phyloP scores from a whole-genome alignment of 1,140 invertebrate species.

The Philotrypesis tridentata region DNA sequence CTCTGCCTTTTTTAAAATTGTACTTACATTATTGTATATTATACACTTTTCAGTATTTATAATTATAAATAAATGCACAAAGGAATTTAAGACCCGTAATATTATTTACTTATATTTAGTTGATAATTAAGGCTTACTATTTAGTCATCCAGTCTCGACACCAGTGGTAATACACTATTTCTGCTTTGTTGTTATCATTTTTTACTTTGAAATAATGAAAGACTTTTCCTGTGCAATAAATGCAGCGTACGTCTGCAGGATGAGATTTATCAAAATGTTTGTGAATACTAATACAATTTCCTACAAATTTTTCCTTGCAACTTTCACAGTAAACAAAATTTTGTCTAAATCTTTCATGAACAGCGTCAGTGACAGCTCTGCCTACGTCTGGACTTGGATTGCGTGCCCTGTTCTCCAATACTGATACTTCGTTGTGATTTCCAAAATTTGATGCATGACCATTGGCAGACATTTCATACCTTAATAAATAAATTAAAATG shows the following conservation, averaged over 20 bases:
- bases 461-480: constrained; percentile 52
- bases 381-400: constrained; percentile 27
- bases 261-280: constrained; percentile 66
- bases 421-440: not conserved
- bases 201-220: constrained; percentile 60
- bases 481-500: constrained; percentile 29
- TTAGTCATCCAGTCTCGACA: constrained; percentile 56
- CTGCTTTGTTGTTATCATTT: constrained; percentile 37
- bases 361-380: constrained; percentile 65
- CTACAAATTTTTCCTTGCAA: constrained; percentile 59
- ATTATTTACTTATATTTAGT: not conserved
- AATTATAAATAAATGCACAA: constrained; percentile 35
- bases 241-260: constrained; percentile 55
- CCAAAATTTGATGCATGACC: constrained; percentile 21
- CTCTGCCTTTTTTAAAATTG: not conserved
- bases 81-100: not conserved
- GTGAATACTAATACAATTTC: constrained; percentile 56
- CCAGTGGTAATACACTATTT: constrained; percentile 60
- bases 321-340: constrained; percentile 59
- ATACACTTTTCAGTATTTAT: constrained; percentile 27
- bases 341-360: constrained; percentile 63
- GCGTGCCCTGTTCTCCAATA: not conserved
- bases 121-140: not conserved
- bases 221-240: constrained; percentile 66
- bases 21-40: constrained; percentile 24